Evolutionary conservation across 2,888 invertebrate genomes (phyloP), one percentile per base, ranked within the genome.

Genomic region (Drosophila infuscata): DNA sequence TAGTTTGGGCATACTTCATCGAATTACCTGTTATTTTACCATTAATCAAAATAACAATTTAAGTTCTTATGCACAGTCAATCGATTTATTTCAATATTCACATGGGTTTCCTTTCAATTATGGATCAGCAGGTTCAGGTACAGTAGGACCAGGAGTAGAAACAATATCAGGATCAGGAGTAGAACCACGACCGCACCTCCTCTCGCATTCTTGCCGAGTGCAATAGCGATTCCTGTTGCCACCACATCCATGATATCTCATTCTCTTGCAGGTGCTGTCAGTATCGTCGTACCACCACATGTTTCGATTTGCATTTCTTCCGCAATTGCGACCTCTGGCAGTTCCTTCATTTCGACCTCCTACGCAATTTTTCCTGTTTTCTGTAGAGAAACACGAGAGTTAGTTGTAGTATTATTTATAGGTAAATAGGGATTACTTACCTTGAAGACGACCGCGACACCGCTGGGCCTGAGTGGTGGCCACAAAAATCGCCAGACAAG

Each of bases 211-310:
- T 0, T 0, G 0, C 6, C 7, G 68, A 15, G 36, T 36, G 43
- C 68, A 61, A 7, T 17, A 46, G 20, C 70, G 56, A 60, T 67
- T 67, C 6, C 8, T 15, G 49, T 66, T 70, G 30, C 68, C 70
- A 3, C 51, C 52, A 25, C 70, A 70, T 38, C 70, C 61, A 3
- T 9, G 56, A 35, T 56, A 61, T 7, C 5, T 1, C 61, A 70
- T 1, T 2, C 0, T 25, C 52, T 33, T 51, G 51, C 70, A 68
- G 49, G 30, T n/a, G 0, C 29, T 25, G 12, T 29, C 3, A 0
- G 0, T 11, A 6, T 20, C 7, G 35, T 74, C 74, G 11, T 29
- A 76, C 57, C 53, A 75, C 63, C 74, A 78, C 68, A 76, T 68
- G 0, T 29, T n/a, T 1, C 0, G 0, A n/a, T 64, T 64, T 36